Evolutionary conservation across 1,140 invertebrate species (phyloP), one percentile per base, ranked within the genome.

Genomic region (Dreissena rostriformis): DNA sequence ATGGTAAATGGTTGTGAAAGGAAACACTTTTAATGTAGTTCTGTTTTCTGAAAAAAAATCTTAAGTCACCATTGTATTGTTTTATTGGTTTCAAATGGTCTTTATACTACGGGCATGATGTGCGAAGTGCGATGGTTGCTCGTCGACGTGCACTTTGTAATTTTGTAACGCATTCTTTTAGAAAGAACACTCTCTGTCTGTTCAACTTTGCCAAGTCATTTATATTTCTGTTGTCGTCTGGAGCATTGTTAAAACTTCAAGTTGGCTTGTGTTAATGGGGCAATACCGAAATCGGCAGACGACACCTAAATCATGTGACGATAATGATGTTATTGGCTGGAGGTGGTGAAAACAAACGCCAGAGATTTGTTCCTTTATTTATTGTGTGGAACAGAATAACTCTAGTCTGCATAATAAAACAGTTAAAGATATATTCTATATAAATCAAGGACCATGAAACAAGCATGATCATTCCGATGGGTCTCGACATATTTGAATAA

Each of bases 391-490:
- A 51, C 77, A 79, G 77, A 79, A 55, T 79, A 29, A 29, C 52
- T 70, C 65, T 53, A 57, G 65, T 79, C 70, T 79, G 67, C 77
- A 79, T 79, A 79, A 79, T 79, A 79, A 79, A 79, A 70, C 77
- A 79, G 67, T 79, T 79, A 55, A 53, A 55, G 51, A 71, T 79
- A 79, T 70, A 79, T 79, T 70, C 53, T 26, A 19, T 68, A 19
- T 5, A 39, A 28, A 79, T 61, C 66, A 65, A 65, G 68, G 67
- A 70, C 51, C 67, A 49, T 28, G 63, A 19, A 57, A 79, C 55
- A 68, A 66, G 68, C 66, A 79, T 79, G 67, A 39, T 66, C 77
- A 79, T 61, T 79, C 70, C 57, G 53, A 79, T 67, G 66, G 57
- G 66, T 24, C 5, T 51, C 51, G 53, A 49, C 53, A 53, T 70